Conservation (phyloP, 2,888 invertebrate genomes). For the Dryococelus australis region DNA sequence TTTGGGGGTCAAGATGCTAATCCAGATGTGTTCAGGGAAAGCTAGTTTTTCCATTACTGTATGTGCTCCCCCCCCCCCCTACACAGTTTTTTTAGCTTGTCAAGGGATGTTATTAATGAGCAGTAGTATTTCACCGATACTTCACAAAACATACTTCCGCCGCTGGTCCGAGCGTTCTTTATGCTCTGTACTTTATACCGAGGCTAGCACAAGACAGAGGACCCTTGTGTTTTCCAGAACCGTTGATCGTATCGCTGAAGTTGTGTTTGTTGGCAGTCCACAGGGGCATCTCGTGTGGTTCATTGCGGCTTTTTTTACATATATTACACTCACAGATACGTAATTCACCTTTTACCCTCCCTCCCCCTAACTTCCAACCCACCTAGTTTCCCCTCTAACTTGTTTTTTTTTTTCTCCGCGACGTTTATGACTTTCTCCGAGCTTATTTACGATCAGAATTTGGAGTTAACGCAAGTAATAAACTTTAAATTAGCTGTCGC, state of each 20-base stretch:
- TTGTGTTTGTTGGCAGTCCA: neutral
- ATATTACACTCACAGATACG: neutral
- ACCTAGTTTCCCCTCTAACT: constrained; percentile 2
- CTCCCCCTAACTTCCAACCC: neutral
- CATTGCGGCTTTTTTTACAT: constrained; percentile 16
- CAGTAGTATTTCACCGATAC: too few relatives aligned
- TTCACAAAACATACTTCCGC: too few relatives aligned
- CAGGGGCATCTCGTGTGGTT: neutral
- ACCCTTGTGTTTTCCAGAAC: neutral
- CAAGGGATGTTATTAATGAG: too few relatives aligned
- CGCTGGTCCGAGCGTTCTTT: neutral
- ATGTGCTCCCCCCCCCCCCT: too few relatives aligned
- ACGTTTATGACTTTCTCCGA: constrained; percentile 9
- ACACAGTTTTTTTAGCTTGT: too few relatives aligned
- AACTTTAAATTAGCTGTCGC: constrained; percentile 16
- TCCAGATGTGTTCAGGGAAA: too few relatives aligned
- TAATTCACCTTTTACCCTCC: neutral
- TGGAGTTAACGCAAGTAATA: constrained; percentile 16
- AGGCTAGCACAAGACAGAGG: neutral
- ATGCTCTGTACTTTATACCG: neutral
- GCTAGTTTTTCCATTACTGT: too few relatives aligned
- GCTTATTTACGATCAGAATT: constrained; percentile 16
- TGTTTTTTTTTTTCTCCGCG: neutral
- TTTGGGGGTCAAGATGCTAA: too few relatives aligned
- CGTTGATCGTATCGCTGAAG: neutral